These are phyloP conservation scores for Aleiodes alternator DNA, from an alignment of 2,888 invertebrate species.

Conservation along the genomic window DNA sequence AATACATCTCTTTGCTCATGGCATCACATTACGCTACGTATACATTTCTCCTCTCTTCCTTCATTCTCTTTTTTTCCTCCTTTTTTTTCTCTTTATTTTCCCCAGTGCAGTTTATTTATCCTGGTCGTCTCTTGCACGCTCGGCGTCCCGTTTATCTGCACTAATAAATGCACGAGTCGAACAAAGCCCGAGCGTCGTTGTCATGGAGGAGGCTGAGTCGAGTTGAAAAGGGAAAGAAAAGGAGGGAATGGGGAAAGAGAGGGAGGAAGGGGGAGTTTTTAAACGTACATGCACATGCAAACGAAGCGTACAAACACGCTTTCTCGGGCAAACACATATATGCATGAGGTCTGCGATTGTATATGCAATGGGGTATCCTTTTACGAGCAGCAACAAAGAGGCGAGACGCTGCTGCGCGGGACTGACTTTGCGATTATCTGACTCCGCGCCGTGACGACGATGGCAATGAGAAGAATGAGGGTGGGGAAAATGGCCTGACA, in stretches of 20 bases:
- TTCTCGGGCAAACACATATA: neutral
- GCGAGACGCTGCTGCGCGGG: conserved; percentile 43
- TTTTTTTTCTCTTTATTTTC: neutral
- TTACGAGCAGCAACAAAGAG: conserved; percentile 58
- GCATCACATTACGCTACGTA: conserved; percentile 45
- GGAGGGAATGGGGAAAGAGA: neutral
- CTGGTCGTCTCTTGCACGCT: conserved; percentile 32
- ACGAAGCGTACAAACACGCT: neutral
- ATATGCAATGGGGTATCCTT: conserved; percentile 42
- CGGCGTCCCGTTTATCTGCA: conserved; percentile 63
- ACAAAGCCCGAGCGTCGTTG: conserved; percentile 56
- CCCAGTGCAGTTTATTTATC: conserved; percentile 30
- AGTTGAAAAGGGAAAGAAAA: neutral
- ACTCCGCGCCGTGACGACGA: conserved; percentile 43
- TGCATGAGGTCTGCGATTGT: conserved; percentile 19
- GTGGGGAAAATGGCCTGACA: conserved; percentile 35
- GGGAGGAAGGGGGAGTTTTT: conserved; percentile 4
- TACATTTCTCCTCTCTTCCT: conserved; percentile 18
- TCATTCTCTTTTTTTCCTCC: too few relatives aligned
- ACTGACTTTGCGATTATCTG: conserved; percentile 60
- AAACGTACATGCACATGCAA: conserved; percentile 19
- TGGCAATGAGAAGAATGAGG: conserved; percentile 32
- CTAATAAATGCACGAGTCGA: conserved; percentile 66
- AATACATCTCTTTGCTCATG: conserved; percentile 48
- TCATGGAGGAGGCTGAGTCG: neutral